Evolutionary conservation across 2,888 invertebrate species (phyloP).

Genomic region (Brachyptera risi): DNA sequence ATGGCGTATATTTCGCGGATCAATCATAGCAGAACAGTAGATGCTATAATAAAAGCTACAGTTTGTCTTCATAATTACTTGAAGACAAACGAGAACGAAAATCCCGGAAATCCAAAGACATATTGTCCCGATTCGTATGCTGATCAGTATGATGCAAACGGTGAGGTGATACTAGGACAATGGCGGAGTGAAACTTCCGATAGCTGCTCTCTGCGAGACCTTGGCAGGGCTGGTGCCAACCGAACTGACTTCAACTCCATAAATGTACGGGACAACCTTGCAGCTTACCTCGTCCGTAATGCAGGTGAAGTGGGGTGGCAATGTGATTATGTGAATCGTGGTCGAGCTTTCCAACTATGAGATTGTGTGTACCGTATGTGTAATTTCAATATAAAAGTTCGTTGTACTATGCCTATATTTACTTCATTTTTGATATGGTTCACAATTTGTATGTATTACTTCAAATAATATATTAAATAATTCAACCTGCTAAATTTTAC

Average conservation of each 20-base stretch:
- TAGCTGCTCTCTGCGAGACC: neutral
- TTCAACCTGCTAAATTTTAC: no score
- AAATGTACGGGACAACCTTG: conserved; percentile 15
- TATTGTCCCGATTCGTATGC: conserved; percentile 19
- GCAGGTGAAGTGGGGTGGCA: conserved; percentile 18
- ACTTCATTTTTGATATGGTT: no score
- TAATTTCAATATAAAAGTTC: no score
- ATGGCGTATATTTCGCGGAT: conserved; percentile 30
- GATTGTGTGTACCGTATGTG: no score
- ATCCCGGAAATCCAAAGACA: neutral
- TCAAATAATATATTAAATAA: no score
- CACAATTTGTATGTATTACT: no score
- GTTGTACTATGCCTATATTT: no score
- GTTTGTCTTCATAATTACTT: conserved; percentile 27
- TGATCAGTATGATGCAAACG: conserved; percentile 9
- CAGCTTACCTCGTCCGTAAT: conserved; percentile 6
- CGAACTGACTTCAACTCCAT: neutral
- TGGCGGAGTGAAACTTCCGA: conserved; percentile 4
- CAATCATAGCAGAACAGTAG: conserved; percentile 23
- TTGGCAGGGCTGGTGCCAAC: conserved; percentile 12
- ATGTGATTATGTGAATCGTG: conserved; percentile 19
- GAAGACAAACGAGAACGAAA: conserved; percentile 8
- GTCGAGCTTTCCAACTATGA: neutral
- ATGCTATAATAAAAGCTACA: no score
- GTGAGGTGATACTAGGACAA: conserved; percentile 4